Evolutionary conservation across 2,113 vertebrate species (phyloP).

Genomic region (Mungos mungo): DNA sequence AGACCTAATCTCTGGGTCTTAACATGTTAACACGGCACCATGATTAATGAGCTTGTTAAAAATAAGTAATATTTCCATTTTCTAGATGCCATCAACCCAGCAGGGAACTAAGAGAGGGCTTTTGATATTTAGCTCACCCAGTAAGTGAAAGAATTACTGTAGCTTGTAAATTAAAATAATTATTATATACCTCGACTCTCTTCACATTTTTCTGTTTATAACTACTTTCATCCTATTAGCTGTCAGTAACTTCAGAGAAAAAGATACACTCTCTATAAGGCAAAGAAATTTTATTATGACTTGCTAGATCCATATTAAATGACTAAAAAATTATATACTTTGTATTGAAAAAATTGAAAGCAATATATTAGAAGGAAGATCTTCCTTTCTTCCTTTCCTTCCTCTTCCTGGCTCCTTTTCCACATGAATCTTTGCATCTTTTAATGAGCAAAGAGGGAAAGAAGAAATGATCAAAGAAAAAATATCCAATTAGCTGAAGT

Average conservation of each 20-base stretch:
- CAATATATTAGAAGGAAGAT: no score
- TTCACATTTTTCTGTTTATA: not conserved
- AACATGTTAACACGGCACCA: not conserved
- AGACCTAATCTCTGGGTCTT: not conserved
- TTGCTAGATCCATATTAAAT: not conserved
- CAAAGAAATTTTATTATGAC: not conserved
- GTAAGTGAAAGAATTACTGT: not conserved
- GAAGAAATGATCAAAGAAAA: not conserved
- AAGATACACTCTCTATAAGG: not conserved
- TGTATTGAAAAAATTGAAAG: not conserved
- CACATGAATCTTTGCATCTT: not conserved
- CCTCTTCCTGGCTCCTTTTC: not conserved
- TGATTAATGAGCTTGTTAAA: not conserved
- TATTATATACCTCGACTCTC: no score
- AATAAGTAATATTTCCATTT: not conserved
- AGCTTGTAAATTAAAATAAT: not conserved
- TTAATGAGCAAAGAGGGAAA: not conserved
- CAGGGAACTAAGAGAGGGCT: not conserved
- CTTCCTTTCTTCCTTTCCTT: fast-evolving
- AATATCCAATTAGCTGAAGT: no score
- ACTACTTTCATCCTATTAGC: not conserved
- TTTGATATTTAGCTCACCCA: not conserved
- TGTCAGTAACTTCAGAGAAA: not conserved
- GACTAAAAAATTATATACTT: not conserved
- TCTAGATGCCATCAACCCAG: not conserved